Conservation (phyloP, 2,797 vertebrate species). For the Rhyacichthys aspro region DNA sequence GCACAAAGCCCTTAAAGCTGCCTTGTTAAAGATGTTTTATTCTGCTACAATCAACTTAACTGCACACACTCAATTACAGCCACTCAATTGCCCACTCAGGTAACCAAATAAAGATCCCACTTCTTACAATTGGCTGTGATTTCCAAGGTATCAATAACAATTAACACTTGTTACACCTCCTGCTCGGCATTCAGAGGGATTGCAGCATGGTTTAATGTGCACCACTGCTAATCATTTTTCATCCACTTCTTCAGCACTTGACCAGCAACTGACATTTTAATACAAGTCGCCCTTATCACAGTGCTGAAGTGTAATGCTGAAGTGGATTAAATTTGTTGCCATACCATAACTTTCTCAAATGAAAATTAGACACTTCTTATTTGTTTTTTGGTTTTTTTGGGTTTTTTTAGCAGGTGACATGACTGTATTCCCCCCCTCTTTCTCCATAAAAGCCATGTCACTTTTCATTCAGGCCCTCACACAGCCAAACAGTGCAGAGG, state of each 20-base stretch:
- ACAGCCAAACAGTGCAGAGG: neutral
- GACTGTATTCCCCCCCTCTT: slow-evolving; percentile 23
- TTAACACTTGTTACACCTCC: slow-evolving; percentile 2
- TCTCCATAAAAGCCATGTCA: slow-evolving; percentile 17
- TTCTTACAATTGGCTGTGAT: slow-evolving; percentile 1
- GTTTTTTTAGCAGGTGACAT: slow-evolving; percentile 30
- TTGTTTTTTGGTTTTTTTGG: slow-evolving; percentile 1
- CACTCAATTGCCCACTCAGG: neutral
- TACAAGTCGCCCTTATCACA: neutral
- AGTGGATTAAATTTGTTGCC: slow-evolving; percentile 1
- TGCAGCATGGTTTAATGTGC: neutral
- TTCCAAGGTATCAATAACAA: slow-evolving; percentile 7
- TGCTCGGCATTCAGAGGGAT: slow-evolving; percentile 1
- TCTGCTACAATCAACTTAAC: too few species aligned
- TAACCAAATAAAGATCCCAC: neutral
- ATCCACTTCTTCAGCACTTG: neutral
- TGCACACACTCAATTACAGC: slow-evolving; percentile 2
- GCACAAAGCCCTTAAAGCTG: neutral
- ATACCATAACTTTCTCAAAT: neutral
- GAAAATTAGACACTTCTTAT: neutral
- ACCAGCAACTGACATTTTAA: slow-evolving; percentile 5
- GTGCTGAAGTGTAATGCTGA: neutral
- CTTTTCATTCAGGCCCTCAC: slow-evolving; percentile 20
- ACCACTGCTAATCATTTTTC: neutral
- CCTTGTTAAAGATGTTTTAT: too few species aligned